Conservation (phyloP, 2,888 invertebrate genomes). For the Pyrocoelia pectoralis region DNA sequence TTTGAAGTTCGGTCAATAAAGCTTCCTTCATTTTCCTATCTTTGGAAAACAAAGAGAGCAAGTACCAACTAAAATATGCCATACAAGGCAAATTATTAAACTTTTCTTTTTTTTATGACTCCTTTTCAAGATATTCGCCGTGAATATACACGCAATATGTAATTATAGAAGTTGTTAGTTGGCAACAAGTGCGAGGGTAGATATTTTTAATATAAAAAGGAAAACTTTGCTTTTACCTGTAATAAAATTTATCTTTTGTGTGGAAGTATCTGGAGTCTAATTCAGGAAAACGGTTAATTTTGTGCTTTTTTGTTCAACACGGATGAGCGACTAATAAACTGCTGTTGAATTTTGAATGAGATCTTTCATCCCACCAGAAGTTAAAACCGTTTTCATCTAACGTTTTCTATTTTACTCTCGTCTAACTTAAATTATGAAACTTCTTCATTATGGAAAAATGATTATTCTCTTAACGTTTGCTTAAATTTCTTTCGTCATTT, state of each 20-base stretch:
- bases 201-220: conserved; percentile 11
- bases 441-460: conserved; percentile 32
- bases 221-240: conserved; percentile 24
- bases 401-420: conserved; percentile 33
- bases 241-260: conserved; percentile 30
- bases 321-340: conserved; percentile 43
- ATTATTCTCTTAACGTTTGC: conserved; percentile 29
- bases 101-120: too few relatives aligned
- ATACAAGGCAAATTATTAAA: too few relatives aligned
- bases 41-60: too few relatives aligned
- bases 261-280: conserved; percentile 22
- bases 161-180: conserved; percentile 8
- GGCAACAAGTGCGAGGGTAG: conserved; percentile 1
- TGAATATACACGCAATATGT: background rate
- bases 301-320: conserved; percentile 38
- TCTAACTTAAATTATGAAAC: conserved; percentile 37
- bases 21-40: too few relatives aligned
- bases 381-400: conserved; percentile 24
- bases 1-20: too few relatives aligned
- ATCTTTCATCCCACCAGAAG: conserved; percentile 35
- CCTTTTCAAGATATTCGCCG: too few relatives aligned
- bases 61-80: too few relatives aligned
- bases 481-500: conserved; percentile 24
- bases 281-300: conserved; percentile 34
- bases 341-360: conserved; percentile 43